Evolutionary conservation across 2,113 vertebrate genomes (phyloP).

Genomic region (Eulemur rufifrons): DNA sequence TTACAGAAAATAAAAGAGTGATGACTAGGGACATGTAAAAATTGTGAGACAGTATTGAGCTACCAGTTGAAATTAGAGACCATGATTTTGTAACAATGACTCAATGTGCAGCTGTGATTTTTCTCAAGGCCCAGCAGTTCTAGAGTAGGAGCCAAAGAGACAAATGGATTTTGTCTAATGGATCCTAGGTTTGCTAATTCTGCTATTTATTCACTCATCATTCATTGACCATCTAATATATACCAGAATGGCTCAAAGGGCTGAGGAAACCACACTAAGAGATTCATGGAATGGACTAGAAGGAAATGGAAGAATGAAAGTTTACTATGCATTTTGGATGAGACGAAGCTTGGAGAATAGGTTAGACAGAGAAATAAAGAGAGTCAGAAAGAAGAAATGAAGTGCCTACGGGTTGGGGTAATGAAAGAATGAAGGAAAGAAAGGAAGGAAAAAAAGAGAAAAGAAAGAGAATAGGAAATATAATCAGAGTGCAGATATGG

Average conservation of each 20-base stretch:
- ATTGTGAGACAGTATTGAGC: neutral
- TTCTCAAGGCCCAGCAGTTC: neutral
- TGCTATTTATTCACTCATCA: neutral
- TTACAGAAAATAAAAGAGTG: neutral
- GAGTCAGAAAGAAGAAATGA: neutral
- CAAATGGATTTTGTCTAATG: neutral
- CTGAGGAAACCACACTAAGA: neutral
- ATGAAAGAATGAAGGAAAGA: neutral
- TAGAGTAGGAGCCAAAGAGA: neutral
- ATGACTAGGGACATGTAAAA: neutral
- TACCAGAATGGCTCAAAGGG: neutral
- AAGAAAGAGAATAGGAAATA: neutral
- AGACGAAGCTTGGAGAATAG: neutral
- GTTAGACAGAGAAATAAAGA: neutral
- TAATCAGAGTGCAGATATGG: neutral
- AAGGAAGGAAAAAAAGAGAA: neutral
- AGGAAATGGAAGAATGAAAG: neutral
- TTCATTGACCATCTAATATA: neutral
- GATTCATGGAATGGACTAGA: neutral
- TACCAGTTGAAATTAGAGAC: neutral
- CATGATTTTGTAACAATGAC: neutral
- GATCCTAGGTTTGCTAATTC: neutral
- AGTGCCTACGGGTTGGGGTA: neutral
- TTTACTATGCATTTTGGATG: neutral
- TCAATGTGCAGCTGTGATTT: neutral